Evolutionary conservation across 2,113 vertebrate genomes (phyloP), one percentile per base, ranked within the genome.

Genomic region (Pterocles orientalis): DNA sequence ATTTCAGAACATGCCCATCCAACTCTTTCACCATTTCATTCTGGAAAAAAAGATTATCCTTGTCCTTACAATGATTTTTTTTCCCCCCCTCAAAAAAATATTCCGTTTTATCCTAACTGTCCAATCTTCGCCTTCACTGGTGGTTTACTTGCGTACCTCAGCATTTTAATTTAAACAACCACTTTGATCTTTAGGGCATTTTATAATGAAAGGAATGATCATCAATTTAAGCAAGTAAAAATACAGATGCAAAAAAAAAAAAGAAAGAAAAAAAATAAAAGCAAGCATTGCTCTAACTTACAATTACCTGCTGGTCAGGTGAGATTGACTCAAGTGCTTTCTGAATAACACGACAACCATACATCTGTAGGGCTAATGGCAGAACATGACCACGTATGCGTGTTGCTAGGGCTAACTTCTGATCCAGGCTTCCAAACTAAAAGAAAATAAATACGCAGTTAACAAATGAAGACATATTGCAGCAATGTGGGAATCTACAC

Each of bases 261-360:
- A n/a, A n/a, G n/a, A n/a, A n/a, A 91, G 92, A 83, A 82, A 94
- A 65, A 48, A 81, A 94, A 94, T 1, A 3, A 92, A 94, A 97
- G 41, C 13, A 41, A 95, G 90, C 82, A 75, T 88, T 96, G 97
- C 90, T 98, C 97, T 98, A 98, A 99, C 99, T 99, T 99, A 99
- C 99, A 99, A 99, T 99, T 99, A 99, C 99, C 99, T 99, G 99
- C 98, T 99, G 99, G 98, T 99, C 99, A 97, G 99, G 99, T 93
- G 99, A 99, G 95, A 99, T 99, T 62, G 99, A 99, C 96, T 99
- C 99, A n/a, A 99, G 97, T 12, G 99, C 99, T 96, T 99, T 99
- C 97, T 99, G 99, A 97, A 99, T 99, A 39, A 99, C 99, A 65
- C 99, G 98, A 88, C 99, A 99, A 47, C 99, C 99, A 36, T 99